Percentiles rank a stretch among this genome's conserved stretches.
These are phyloP conservation scores for Hypsopygia costalis DNA, from an alignment of 2,888 invertebrate genomes.

Conservation along the genomic window DNA sequence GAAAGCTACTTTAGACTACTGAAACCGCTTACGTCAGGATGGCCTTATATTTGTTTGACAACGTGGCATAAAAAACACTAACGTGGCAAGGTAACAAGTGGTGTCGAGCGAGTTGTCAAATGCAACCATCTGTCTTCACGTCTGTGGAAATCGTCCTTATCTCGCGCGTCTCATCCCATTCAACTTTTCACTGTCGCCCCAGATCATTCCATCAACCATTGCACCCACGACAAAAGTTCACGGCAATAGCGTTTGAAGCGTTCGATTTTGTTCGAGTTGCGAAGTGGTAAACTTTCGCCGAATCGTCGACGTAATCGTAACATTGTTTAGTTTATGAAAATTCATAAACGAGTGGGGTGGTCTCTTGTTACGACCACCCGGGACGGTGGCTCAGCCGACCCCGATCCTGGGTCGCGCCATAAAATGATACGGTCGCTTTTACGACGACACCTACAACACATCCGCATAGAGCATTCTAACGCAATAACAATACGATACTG, in stretches of 20 bases:
- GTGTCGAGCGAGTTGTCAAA: too few relatives aligned
- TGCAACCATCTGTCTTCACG: too few relatives aligned
- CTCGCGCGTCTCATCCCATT: too few relatives aligned
- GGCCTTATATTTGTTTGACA: too few relatives aligned
- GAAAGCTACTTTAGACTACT: too few relatives aligned
- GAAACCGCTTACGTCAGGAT: too few relatives aligned
- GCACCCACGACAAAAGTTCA: background rate
- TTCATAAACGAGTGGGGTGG: conserved; percentile 54
- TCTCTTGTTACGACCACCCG: conserved; percentile 54
- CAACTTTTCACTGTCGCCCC: too few relatives aligned
- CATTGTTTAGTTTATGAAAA: conserved; percentile 48
- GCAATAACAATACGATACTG: conserved; percentile 36
- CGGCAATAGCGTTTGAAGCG: background rate
- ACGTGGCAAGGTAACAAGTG: too few relatives aligned
- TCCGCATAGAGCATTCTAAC: conserved; percentile 37
- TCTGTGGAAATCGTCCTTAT: too few relatives aligned
- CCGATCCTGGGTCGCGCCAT: conserved; percentile 41
- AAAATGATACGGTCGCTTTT: conserved; percentile 60
- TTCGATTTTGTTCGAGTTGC: conserved; percentile 4
- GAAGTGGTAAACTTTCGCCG: conserved; percentile 20
- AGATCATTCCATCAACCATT: too few relatives aligned
- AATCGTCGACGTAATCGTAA: conserved; percentile 22
- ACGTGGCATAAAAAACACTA: too few relatives aligned
- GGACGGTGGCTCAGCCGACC: conserved; percentile 41
- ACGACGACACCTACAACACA: conserved; percentile 54